These are phyloP conservation scores for Papilio helenus DNA, from an alignment of 1,140 invertebrate species.

Conservation along the genomic window DNA sequence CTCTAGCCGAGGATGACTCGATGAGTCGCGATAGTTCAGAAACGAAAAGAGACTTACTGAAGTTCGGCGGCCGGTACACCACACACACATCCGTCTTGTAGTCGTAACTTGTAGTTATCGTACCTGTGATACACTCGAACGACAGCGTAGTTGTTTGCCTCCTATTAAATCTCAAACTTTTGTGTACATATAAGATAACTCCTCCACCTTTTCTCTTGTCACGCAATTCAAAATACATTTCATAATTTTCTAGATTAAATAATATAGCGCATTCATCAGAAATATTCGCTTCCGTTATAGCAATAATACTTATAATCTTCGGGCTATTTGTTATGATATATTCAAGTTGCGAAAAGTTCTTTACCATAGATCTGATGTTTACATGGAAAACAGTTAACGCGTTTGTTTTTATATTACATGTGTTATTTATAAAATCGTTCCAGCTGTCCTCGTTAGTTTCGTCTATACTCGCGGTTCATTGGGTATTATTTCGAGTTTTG, in stretches of 20 bases:
- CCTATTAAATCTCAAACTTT: neutral
- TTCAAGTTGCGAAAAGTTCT: neutral
- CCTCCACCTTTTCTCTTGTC: neutral
- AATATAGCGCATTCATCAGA: neutral
- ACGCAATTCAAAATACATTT: neutral
- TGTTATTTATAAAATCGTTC: neutral
- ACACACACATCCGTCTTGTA: neutral
- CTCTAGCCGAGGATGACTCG: neutral
- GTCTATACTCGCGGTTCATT: neutral
- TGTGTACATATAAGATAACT: neutral
- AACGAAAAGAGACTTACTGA: slow-evolving; percentile 30
- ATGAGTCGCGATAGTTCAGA: neutral
- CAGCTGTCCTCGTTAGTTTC: neutral
- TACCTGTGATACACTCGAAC: neutral
- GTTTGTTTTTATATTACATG: neutral
- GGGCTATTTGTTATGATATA: neutral
- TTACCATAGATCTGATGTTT: neutral
- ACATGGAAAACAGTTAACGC: neutral
- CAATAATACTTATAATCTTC: no score
- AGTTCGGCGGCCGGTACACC: slow-evolving; percentile 30
- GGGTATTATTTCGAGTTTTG: neutral
- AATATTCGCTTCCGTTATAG: neutral
- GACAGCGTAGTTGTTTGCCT: neutral
- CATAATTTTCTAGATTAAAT: neutral
- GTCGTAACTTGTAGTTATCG: no score